A percentile compares a stretch with the other conserved stretches of the same genome.
phyloP scores from a whole-genome alignment of 2,113 vertebrate genomes.

The Nerophis lumbriciformis region DNA sequence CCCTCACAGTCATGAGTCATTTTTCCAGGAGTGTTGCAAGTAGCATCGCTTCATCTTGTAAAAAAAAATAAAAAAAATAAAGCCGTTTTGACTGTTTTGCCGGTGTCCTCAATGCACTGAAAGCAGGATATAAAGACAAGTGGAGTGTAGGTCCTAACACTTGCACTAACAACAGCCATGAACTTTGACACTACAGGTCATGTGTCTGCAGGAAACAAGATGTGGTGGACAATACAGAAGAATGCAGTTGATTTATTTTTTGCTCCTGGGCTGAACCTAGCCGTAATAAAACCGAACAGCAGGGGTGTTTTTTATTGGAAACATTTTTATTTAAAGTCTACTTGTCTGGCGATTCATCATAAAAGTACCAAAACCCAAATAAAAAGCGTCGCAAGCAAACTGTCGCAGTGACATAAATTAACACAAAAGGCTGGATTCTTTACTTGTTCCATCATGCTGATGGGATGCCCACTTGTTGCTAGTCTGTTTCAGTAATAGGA shows the following conservation, averaged over 20 bases:
- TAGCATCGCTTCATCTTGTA: constrained; percentile 26
- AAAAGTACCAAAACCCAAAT: neutral
- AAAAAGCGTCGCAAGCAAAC: too few relatives aligned
- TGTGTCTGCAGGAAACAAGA: neutral
- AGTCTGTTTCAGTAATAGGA: too few relatives aligned
- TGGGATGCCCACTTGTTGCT: too few relatives aligned
- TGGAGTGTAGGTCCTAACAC: constrained; percentile 8
- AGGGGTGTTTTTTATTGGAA: neutral
- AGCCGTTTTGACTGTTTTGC: constrained; percentile 27
- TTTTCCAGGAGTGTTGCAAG: constrained; percentile 47
- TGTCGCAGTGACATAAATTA: too few relatives aligned
- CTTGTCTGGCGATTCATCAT: neutral
- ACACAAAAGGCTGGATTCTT: too few relatives aligned
- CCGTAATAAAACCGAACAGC: neutral
- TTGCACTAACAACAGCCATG: constrained; percentile 38
- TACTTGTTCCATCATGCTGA: too few relatives aligned
- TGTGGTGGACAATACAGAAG: neutral
- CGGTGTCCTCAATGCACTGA: constrained; percentile 6
- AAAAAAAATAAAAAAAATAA: constrained; percentile 12
- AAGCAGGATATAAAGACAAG: constrained; percentile 24
- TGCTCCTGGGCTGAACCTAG: neutral
- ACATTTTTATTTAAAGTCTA: neutral
- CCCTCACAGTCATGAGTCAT: constrained; percentile 33
- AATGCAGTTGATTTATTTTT: neutral
- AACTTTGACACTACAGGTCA: constrained; percentile 27